Base-by-base conservation (phyloP, 2,113 vertebrate genomes). In the Carollia perspicillata region DNA sequence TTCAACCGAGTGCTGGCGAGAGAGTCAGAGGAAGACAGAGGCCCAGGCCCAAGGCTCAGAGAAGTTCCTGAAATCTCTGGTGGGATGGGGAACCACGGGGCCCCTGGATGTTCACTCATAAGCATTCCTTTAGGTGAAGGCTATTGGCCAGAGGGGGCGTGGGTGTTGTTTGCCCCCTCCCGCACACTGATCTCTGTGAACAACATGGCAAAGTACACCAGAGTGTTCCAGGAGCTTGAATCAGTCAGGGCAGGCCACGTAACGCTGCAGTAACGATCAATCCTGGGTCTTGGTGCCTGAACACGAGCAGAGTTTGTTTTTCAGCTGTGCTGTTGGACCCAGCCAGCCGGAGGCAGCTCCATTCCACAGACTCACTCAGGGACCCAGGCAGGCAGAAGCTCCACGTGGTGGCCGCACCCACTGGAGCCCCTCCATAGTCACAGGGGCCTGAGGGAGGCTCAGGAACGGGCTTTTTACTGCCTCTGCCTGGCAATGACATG, bases 391-490 rank as follows among this genome's bases (percentile, higher is more conserved):
- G 60, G 55, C 6, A 16, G 55, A 79, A 71, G 26, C 8, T 3
- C 44, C 14, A 2, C 8, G 40, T 33, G 18, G 13, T 8, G 18
- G 53, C 23, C 2, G 0, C 18, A 4, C 47, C 51, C 3, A 10
- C 63, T 33, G 74, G 47, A 63, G 65, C 55, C 69, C 20, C 51
- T 37, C 74, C 14, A 0, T 2, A 0, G 14, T 28, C 51, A 17
- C 26, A 12, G 53, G 0, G 11, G 26, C 40, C 33, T 14, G 13
- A 49, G 69, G 37, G 60, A 55, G 33, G n/a, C 74, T 12, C 2
- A 22, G 8, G 23, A 1, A 35, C 5, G 6, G 49, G 23, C 33
- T 33, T 42, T 60, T 33, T 49, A 20, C 33, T 23, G 60, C 47
- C 40, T 79, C 28, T 0, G n/a, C 65, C 53, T 79, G 83, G 35